Evolutionary conservation across 2,888 invertebrate genomes (phyloP), one percentile per base, ranked within the genome.

Genomic region (Tricholauxania praeusta): DNA sequence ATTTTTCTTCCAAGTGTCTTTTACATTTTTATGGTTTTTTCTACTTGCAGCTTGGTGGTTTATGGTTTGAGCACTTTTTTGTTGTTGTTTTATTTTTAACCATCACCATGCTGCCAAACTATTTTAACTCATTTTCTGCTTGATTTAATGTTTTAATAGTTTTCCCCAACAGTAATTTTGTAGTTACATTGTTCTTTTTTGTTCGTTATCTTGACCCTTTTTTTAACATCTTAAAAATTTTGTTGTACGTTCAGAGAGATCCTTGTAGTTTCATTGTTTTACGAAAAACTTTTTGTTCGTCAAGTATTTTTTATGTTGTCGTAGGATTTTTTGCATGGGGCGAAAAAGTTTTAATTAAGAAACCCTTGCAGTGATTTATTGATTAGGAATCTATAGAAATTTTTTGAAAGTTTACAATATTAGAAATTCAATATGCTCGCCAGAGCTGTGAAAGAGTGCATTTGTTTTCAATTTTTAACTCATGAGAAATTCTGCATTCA

Each of bases 341-440:
- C 47, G 79, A 74, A 79, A 82, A 84, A 83, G 74, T 84, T 84
- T 84, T 84, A 84, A 84, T 84, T 84, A 84, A 84, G 84, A 84
- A 84, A 84, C 82, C 84, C 84, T 83, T 84, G 82, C 83, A 84
- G 83, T 84, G 84, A 84, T 84, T 84, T 84, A 84, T 84, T 81
- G 84, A 84, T 84, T 84, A 82, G 78, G 59, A 59, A 70, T 51
- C 70, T 63, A 70, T 63, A 63, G 70, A 62, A 70, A 52, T 48
- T 62, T 14, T 32, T 7, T 12, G 19, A 17, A 48, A 12, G 47
- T 17, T 19, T 19, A n/a, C 12, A 14, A 22, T n/a, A 17, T 12
- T 3, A 57, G 19, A 57, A 57, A 17, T 22, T 22, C 5, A 22
- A 12, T 22, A 57, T 57, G 5, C 22, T 17, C 15, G 32, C 7